Conservation (phyloP, 53 echinoderm and acorn worm genomes). For the Arbacia lixula region DNA sequence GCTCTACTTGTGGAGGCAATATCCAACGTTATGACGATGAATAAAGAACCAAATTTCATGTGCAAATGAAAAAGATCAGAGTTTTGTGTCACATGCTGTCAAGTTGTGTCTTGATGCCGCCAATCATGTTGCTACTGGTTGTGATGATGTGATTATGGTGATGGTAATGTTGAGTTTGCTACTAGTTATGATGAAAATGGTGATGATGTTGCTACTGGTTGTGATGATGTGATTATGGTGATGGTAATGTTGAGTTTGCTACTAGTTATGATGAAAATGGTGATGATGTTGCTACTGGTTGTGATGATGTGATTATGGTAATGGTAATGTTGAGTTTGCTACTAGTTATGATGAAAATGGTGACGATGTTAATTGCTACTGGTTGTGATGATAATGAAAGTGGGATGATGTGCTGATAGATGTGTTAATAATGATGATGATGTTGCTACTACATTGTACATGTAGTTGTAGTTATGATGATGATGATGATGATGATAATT, state of each 20-base stretch:
- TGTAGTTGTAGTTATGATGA: neutral
- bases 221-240: neutral
- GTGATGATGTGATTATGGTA: too few relatives aligned
- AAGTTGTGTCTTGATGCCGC: too few relatives aligned
- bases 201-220: neutral
- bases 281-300: neutral
- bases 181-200: constrained; percentile 1
- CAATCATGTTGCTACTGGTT: too few relatives aligned
- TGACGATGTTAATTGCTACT: neutral
- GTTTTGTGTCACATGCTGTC: too few relatives aligned
- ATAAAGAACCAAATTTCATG: constrained; percentile 34
- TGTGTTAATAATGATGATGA: constrained; percentile 12
- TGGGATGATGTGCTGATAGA: neutral
- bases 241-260: neutral
- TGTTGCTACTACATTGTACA: neutral
- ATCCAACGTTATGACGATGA: neutral
- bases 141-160: neutral
- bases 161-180: neutral
- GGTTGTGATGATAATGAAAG: constrained; percentile 16
- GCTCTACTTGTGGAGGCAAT: too few relatives aligned
- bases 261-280: too few relatives aligned
- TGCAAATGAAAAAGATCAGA: constrained; percentile 17
- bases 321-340: neutral
- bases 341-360: neutral
- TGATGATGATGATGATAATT: neutral